Conservation (phyloP, 2,113 vertebrate species). For the Mionectes macconnelli region DNA sequence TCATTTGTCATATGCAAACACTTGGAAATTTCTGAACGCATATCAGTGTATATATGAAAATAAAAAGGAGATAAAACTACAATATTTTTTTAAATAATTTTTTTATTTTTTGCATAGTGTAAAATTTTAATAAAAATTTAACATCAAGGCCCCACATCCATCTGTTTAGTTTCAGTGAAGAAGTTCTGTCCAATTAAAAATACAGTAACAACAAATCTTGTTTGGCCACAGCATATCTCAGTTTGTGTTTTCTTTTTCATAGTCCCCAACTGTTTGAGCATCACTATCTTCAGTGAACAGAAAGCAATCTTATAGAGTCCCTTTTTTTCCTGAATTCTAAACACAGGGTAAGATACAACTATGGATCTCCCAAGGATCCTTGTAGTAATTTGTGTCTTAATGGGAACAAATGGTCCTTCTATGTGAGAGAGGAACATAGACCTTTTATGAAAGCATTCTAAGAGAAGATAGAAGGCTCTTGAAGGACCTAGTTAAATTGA, state of each 20-base stretch:
- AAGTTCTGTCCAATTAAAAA: constrained; percentile 61
- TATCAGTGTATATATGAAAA: constrained; percentile 80
- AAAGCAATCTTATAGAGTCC: constrained; percentile 31
- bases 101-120: constrained; percentile 80
- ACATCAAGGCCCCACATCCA: constrained; percentile 62
- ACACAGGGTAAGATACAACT: constrained; percentile 52
- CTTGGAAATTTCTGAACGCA: constrained; percentile 70
- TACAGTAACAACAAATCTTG: constrained; percentile 47
- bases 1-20: constrained; percentile 71
- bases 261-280: constrained; percentile 6
- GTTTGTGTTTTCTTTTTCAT: constrained; percentile 41
- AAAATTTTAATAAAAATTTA: constrained; percentile 76
- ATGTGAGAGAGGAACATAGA: not conserved
- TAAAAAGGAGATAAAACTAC: constrained; percentile 74
- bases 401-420: constrained; percentile 44
- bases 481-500: constrained; percentile 12
- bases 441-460: not conserved
- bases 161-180: constrained; percentile 65
- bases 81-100: constrained; percentile 79
- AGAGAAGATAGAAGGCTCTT: constrained; percentile 12
- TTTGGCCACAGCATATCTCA: constrained; percentile 66
- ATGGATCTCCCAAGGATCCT: constrained; percentile 32
- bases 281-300: not conserved
- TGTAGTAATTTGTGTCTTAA: constrained; percentile 44
- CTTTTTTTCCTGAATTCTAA: constrained; percentile 45